These are phyloP conservation scores for Sebastes diaconus DNA, from an alignment of 2,797 vertebrate genomes.

Conservation along the genomic window DNA sequence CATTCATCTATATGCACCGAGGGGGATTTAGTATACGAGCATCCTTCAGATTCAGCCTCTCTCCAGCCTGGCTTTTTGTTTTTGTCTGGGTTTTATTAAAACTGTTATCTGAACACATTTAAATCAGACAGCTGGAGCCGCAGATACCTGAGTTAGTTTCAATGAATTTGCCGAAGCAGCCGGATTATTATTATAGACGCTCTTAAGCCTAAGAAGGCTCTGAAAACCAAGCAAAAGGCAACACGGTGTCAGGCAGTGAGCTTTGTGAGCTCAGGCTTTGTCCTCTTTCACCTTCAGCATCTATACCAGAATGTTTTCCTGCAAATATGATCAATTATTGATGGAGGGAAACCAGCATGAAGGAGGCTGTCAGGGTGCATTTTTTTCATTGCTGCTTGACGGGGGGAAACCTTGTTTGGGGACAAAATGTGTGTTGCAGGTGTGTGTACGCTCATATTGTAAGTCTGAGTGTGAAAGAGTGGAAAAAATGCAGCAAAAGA, in stretches of 20 bases:
- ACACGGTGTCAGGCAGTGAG: conserved; percentile 13
- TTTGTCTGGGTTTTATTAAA: conserved; percentile 34
- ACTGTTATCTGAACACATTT: conserved; percentile 18
- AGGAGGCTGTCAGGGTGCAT: conserved; percentile 53
- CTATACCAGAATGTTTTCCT: conserved; percentile 34
- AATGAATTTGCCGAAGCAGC: conserved; percentile 1
- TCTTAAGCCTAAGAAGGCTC: conserved; percentile 19
- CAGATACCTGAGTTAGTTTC: conserved; percentile 43
- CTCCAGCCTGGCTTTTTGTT: conserved; percentile 18
- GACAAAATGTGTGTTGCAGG: not conserved
- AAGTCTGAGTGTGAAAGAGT: not conserved
- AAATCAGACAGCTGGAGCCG: conserved; percentile 37
- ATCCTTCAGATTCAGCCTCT: conserved; percentile 29
- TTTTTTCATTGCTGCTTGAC: conserved; percentile 28
- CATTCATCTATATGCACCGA: conserved; percentile 7
- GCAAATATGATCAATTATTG: conserved; percentile 68
- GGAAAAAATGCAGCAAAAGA: not conserved
- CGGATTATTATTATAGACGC: conserved; percentile 23
- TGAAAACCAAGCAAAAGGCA: conserved; percentile 27
- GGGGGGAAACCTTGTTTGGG: conserved; percentile 5
- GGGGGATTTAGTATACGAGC: conserved; percentile 10
- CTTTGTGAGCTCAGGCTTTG: conserved; percentile 28
- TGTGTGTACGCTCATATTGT: not conserved
- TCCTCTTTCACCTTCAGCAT: conserved; percentile 63
- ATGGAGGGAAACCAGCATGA: conserved; percentile 49